Percentiles rank a stretch among this genome's conserved stretches.
These are phyloP conservation scores for Parapristionchus giblindavisi DNA, from an alignment of 2,888 invertebrate species.

Conservation along the genomic window DNA sequence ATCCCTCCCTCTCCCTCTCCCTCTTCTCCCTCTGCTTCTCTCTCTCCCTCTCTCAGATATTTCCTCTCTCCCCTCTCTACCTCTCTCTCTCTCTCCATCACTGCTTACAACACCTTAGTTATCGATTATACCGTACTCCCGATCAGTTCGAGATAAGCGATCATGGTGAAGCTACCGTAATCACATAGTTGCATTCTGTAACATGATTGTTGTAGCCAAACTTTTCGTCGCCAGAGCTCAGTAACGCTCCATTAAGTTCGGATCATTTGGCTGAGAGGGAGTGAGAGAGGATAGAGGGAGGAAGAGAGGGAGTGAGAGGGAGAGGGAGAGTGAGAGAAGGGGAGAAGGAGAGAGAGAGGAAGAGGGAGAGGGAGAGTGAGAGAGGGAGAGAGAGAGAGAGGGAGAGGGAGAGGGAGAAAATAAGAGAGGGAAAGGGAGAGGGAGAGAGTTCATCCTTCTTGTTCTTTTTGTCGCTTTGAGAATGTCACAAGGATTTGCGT, in stretches of 20 bases:
- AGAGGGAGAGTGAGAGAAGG: too few species aligned
- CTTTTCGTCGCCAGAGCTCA: background rate
- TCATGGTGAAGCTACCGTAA: background rate
- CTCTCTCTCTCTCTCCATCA: background rate
- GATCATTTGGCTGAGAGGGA: background rate
- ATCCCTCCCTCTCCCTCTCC: background rate
- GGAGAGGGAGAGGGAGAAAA: too few species aligned
- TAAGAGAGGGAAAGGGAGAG: too few species aligned
- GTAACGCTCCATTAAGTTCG: background rate
- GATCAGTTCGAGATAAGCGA: too few species aligned
- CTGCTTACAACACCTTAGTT: background rate
- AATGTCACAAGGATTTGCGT: too few species aligned
- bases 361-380: too few species aligned
- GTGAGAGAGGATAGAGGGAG: slow-evolving; percentile 21
- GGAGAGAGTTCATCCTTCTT: too few species aligned
- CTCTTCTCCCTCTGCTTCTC: background rate
- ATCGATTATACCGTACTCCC: too few species aligned
- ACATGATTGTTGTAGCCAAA: background rate
- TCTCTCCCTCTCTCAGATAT: background rate
- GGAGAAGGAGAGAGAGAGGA: too few species aligned
- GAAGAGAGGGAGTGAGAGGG: slow-evolving; percentile 42
- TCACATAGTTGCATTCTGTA: background rate
- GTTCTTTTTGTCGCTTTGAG: too few species aligned
- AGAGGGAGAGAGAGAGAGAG: too few species aligned
- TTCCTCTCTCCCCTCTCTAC: background rate